phyloP scores from a whole-genome alignment of 2,113 vertebrate species.

The Lepus europaeus region DNA sequence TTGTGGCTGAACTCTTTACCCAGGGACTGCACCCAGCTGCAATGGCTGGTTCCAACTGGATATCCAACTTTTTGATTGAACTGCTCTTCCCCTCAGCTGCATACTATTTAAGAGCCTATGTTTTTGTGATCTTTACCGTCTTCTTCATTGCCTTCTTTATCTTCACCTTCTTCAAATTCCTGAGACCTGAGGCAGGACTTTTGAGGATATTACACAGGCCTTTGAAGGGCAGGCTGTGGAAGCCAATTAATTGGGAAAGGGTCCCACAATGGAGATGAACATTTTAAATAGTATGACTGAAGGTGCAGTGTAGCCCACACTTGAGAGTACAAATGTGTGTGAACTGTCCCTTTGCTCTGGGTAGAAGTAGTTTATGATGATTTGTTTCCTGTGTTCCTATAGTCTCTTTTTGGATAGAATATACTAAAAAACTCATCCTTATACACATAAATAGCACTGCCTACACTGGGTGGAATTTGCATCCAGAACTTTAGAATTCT shows the following conservation, averaged over 20 bases:
- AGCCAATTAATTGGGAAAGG: constrained; percentile 83
- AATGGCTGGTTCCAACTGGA: constrained; percentile 97
- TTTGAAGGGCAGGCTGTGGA: constrained; percentile 87
- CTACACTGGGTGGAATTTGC: constrained; percentile 20
- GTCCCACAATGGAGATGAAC: constrained; percentile 87
- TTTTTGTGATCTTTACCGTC: constrained; percentile 94
- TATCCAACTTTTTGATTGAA: constrained; percentile 96
- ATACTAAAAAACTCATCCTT: not conserved
- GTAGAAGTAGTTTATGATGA: not conserved
- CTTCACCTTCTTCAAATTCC: constrained; percentile 97
- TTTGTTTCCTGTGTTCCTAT: not conserved
- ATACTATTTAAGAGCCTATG: constrained; percentile 90
- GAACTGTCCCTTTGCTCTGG: constrained; percentile 57
- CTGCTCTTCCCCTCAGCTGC: constrained; percentile 92
- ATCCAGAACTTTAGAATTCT: not conserved
- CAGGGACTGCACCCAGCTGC: constrained; percentile 96
- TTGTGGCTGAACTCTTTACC: constrained; percentile 96
- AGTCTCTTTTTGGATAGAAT: not conserved
- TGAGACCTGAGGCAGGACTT: constrained; percentile 97
- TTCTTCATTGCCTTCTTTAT: constrained; percentile 94
- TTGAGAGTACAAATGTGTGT: constrained; percentile 29
- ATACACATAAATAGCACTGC: not conserved
- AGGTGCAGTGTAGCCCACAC: constrained; percentile 13
- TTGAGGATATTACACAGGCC: constrained; percentile 94
- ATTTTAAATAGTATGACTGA: not conserved